phyloP scores from a whole-genome alignment of 2,888 invertebrate genomes.

The Parascotia fuliginaria region DNA sequence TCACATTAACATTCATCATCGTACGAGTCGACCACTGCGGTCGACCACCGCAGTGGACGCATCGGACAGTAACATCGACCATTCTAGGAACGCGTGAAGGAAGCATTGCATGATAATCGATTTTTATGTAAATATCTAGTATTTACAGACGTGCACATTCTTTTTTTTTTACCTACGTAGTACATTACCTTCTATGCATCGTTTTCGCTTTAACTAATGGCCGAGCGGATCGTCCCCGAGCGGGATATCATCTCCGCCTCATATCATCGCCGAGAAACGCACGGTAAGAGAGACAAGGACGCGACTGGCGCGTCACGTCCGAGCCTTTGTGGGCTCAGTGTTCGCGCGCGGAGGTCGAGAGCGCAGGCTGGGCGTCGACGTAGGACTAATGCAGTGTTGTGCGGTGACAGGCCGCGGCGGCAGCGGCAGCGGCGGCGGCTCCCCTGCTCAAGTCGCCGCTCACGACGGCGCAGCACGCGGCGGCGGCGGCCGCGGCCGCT shows the following conservation, averaged over 20 bases:
- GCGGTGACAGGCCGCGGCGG: constrained; percentile 83
- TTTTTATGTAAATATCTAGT: constrained; percentile 50
- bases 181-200: constrained; percentile 57
- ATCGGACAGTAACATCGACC: constrained; percentile 48
- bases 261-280: constrained; percentile 6
- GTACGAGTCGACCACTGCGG: constrained; percentile 31
- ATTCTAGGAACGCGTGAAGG: constrained; percentile 44
- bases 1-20: constrained; percentile 53
- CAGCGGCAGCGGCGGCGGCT: constrained; percentile 90
- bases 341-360: constrained; percentile 41
- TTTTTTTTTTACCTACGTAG: constrained; percentile 46
- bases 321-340: constrained; percentile 72
- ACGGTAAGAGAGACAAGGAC: constrained; percentile 32
- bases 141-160: constrained; percentile 47
- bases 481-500: constrained; percentile 94
- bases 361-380: not conserved
- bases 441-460: constrained; percentile 94
- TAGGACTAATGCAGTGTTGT: not conserved
- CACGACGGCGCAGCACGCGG: constrained; percentile 94
- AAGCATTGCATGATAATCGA: constrained; percentile 50
- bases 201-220: constrained; percentile 60
- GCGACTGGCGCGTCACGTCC: constrained; percentile 21
- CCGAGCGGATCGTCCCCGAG: constrained; percentile 36
- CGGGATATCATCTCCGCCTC: constrained; percentile 3
- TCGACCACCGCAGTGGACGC: constrained; percentile 59